Evolutionary conservation across 2,113 vertebrate genomes (phyloP).

Genomic region (Scortum barcoo): DNA sequence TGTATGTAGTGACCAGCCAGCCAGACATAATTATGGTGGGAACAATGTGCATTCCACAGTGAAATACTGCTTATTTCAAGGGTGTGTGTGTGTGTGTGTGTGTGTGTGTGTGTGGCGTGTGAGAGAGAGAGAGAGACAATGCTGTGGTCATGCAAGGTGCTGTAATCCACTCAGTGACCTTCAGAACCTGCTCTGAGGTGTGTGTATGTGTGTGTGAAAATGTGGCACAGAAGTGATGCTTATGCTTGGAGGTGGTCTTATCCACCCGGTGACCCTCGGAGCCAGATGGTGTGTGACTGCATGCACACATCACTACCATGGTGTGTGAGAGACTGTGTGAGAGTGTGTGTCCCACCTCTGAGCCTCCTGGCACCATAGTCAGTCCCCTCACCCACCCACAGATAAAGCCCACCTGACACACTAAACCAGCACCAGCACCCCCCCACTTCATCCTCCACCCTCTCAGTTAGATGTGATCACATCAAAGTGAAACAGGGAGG

Average conservation of each 20-base stretch:
- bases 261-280: conserved; percentile 56
- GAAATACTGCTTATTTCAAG: conserved; percentile 13
- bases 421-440: conserved; percentile 11
- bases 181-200: conserved; percentile 45
- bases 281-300: conserved; percentile 66
- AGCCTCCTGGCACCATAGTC: conserved; percentile 56
- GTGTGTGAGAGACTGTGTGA: conserved; percentile 24
- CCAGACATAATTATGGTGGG: conserved; percentile 66
- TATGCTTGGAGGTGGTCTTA: conserved; percentile 65
- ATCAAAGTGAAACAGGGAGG: conserved; percentile 75
- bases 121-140: conserved; percentile 47
- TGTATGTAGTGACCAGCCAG: conserved; percentile 42
- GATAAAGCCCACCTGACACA: conserved; percentile 37
- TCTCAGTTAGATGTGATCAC: conserved; percentile 72
- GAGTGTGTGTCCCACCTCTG: conserved; percentile 55
- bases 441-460: conserved; percentile 41
- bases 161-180: conserved; percentile 72
- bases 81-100: conserved; percentile 44
- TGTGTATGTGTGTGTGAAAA: conserved; percentile 53
- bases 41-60: conserved; percentile 61
- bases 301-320: conserved; percentile 5
- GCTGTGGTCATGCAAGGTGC: conserved; percentile 56
- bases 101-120: conserved; percentile 48
- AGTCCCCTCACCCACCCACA: conserved; percentile 20
- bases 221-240: conserved; percentile 53